Base-by-base conservation (phyloP, 1,140 invertebrate species). In the Odontomachus brunneus region DNA sequence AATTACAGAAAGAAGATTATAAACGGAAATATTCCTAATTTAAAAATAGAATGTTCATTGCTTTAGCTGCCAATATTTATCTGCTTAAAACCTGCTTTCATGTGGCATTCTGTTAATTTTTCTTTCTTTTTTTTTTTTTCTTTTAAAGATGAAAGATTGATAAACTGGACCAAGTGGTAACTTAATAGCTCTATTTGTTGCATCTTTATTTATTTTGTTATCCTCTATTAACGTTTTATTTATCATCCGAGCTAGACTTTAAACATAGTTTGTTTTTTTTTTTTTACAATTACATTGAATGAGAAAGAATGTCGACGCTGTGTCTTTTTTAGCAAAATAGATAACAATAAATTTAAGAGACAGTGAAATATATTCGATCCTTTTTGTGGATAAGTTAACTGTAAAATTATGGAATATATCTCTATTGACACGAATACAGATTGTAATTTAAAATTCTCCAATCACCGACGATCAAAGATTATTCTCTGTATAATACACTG, bases 401-500 rank as follows among this genome's bases (percentile, higher is more conserved):
- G 9, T n/a, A 55, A 67, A 73, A 86, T 65, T 78, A 26, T 82
- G 63, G 65, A 51, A 76, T 49, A 78, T 17, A 19, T 73, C 65
- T 88, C 60, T 82, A 22, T 85, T 75, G 49, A 84, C 48, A 83
- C 0, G n/a, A 66, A 71, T 49, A 48, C 51, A 62, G 48, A 60
- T 55, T 87, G 12, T 60, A 44, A 84, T 51, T 57, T 49, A 19
- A 81, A 73, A 51, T 57, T 49, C 51, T 73, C 44, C 38, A 53
- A 88, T 69, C 24, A 86, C 44, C 74, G 51, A 85, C 69, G 82
- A 89, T 87, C 65, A 84, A 85, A 82, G 53, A 69, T 89, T 86
- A 89, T 90, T 78, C 57, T 91, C 81, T 91, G 89, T 92, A 92
- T 88, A 71, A 90, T 92, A 91, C 84, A 85, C 83, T 89, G 88